Evolutionary conservation across 2,113 vertebrate genomes (phyloP).

Genomic region (Trogon surrucura): DNA sequence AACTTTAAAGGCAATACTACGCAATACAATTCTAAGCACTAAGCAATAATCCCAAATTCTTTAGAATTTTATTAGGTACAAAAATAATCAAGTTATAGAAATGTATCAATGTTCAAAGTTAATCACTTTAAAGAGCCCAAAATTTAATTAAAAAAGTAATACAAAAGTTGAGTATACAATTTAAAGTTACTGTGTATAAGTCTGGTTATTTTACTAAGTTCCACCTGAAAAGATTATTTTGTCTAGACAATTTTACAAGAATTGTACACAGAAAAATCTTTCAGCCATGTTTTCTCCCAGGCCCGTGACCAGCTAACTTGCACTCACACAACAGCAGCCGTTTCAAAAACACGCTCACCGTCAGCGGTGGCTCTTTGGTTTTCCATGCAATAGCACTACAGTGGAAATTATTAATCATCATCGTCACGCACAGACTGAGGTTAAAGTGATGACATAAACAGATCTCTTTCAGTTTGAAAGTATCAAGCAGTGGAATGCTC

Average conservation of each 20-base stretch:
- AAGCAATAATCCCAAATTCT: constrained; percentile 2
- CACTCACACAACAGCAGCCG: background rate
- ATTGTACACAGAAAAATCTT: background rate
- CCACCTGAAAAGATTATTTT: background rate
- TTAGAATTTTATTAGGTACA: constrained; percentile 34
- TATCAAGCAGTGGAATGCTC: background rate
- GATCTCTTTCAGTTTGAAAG: background rate
- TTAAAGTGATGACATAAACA: background rate
- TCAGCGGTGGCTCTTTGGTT: background rate
- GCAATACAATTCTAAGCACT: background rate
- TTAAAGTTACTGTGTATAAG: background rate
- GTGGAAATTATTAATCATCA: background rate
- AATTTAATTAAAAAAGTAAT: constrained; percentile 41
- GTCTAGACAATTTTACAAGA: background rate
- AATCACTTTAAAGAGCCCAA: constrained; percentile 13
- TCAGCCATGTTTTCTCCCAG: background rate
- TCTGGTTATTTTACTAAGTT: background rate
- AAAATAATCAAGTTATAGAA: constrained; percentile 40
- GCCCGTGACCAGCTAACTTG: background rate
- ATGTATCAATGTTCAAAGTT: background rate
- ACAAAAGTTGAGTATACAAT: constrained; percentile 8
- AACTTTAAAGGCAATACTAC: background rate
- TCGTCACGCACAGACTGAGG: background rate
- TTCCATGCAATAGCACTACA: background rate
- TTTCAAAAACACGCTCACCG: background rate